These are phyloP conservation scores for Oryzias dopingdopingensis DNA, from an alignment of 2,797 vertebrate species.

Conservation along the genomic window DNA sequence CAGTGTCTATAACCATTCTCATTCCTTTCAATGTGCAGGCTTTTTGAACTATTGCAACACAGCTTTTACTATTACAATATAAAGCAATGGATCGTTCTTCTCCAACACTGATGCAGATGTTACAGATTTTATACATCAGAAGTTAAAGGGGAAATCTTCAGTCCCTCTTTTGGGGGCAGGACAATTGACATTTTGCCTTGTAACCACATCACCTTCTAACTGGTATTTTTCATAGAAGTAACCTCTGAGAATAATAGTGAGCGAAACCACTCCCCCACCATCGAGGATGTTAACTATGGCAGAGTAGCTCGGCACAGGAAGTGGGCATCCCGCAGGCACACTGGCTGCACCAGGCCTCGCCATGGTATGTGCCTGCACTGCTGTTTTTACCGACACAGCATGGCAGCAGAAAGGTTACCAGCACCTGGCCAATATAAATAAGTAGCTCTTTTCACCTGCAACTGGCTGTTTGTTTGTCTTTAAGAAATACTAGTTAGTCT, in stretches of 20 bases:
- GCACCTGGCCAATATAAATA: conserved; percentile 43
- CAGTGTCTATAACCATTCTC: conserved; percentile 62
- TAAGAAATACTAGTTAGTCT: conserved; percentile 46
- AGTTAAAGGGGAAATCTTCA: conserved; percentile 1
- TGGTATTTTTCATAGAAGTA: conserved; percentile 87
- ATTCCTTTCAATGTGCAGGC: conserved; percentile 40
- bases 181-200: conserved; percentile 49
- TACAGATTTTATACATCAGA: conserved; percentile 2
- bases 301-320: conserved; percentile 82
- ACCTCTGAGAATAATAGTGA: conserved; percentile 93
- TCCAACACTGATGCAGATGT: neutral
- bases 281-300: conserved; percentile 86
- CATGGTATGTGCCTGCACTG: conserved; percentile 81
- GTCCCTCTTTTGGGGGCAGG: conserved; percentile 18
- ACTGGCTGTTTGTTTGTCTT: conserved; percentile 59
- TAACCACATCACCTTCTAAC: conserved; percentile 67
- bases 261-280: conserved; percentile 84
- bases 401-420: conserved; percentile 51
- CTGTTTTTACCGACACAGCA: conserved; percentile 55
- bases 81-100: neutral
- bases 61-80: conserved; percentile 3
- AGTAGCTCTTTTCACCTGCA: conserved; percentile 63
- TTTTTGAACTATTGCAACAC: conserved; percentile 19
- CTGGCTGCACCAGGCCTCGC: conserved; percentile 77
- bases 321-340: conserved; percentile 79